phyloP scores from a whole-genome alignment of 2,888 invertebrate genomes.

The Xanthorhoe designata region DNA sequence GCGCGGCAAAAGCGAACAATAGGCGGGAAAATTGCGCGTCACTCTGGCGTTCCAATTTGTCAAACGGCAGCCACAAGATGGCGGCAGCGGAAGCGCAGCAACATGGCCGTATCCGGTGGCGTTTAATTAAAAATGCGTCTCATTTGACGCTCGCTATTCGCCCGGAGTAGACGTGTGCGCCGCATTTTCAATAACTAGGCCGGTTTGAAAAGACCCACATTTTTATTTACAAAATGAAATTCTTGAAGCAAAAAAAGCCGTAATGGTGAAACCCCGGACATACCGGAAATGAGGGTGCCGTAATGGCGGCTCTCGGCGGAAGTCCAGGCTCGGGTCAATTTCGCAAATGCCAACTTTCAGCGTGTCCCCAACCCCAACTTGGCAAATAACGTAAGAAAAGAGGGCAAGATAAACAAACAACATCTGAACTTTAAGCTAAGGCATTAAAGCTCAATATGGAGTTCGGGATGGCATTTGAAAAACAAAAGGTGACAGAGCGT shows the following conservation, averaged over 20 bases:
- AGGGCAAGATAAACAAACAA: conserved; percentile 44
- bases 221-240: conserved; percentile 33
- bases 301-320: conserved; percentile 67
- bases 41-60: conserved; percentile 85
- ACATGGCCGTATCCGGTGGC: conserved; percentile 78
- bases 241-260: conserved; percentile 30
- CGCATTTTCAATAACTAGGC: conserved; percentile 52
- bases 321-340: conserved; percentile 61
- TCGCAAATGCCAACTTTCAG: conserved; percentile 53
- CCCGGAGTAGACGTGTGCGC: conserved; percentile 58
- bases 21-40: conserved; percentile 85
- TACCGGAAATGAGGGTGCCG: conserved; percentile 66
- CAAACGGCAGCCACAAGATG: conserved; percentile 83
- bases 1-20: conserved; percentile 83
- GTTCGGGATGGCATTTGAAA: conserved; percentile 8
- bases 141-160: conserved; percentile 70
- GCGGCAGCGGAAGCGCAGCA: conserved; percentile 71
- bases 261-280: conserved; percentile 57
- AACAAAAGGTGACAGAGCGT: conserved; percentile 43
- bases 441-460: conserved; percentile 26
- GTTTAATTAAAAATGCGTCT: conserved; percentile 84
- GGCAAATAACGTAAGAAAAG: conserved; percentile 59
- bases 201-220: conserved; percentile 35
- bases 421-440: conserved; percentile 27
- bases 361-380: conserved; percentile 54